A percentile compares a stretch with the other conserved stretches of the same genome.
Conservation (phyloP, 2,888 invertebrate species). For the Hofmannophila pseudospretella region DNA sequence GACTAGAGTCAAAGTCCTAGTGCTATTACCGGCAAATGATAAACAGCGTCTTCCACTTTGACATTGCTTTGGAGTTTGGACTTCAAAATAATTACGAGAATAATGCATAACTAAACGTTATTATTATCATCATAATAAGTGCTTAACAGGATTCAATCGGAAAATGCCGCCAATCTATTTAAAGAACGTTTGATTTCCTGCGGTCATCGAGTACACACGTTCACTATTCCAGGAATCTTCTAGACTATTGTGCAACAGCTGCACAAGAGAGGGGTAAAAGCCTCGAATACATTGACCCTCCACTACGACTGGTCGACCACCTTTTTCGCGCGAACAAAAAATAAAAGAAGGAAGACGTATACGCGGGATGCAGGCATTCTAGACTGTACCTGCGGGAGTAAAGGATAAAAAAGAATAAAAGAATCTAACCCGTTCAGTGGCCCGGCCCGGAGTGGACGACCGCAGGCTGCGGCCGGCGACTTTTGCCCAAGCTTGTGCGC, state of each 20-base stretch:
- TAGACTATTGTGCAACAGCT: conserved; percentile 73
- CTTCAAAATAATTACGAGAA: no score
- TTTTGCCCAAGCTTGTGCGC: conserved; percentile 30
- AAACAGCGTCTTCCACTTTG: conserved; percentile 16
- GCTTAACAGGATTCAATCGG: not conserved
- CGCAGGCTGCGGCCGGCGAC: conserved; percentile 33
- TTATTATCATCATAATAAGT: no score
- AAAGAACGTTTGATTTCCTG: conserved; percentile 20
- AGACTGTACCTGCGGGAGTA: conserved; percentile 44
- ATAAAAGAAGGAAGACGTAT: conserved; percentile 63
- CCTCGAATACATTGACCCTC: conserved; percentile 66
- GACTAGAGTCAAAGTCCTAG: conserved; percentile 24
- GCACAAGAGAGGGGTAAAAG: conserved; percentile 58
- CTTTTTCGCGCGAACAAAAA: conserved; percentile 65
- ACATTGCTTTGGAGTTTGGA: conserved; percentile 21
- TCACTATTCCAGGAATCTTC: conserved; percentile 55
- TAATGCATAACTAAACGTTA: no score
- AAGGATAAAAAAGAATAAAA: conserved; percentile 54
- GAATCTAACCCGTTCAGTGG: conserved; percentile 57
- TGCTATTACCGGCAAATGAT: conserved; percentile 9
- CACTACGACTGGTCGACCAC: conserved; percentile 54
- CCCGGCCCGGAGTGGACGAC: conserved; percentile 46
- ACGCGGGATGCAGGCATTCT: conserved; percentile 58
- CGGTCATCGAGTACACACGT: conserved; percentile 34
- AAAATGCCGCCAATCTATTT: not conserved